These are phyloP conservation scores for Microctenopoma lineatum DNA, from an alignment of 2,797 vertebrate genomes.

Conservation along the genomic window DNA sequence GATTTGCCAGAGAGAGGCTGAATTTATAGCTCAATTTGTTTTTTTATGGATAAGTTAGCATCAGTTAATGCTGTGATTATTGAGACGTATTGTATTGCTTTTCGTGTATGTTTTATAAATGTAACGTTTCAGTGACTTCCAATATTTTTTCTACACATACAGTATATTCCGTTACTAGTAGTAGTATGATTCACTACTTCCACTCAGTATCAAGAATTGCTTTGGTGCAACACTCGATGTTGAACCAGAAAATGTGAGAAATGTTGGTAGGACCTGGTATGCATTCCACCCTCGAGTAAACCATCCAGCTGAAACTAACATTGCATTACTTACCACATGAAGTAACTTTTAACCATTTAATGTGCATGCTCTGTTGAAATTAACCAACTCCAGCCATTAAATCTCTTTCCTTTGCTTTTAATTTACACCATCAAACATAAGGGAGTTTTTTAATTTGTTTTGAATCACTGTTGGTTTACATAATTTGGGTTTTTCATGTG, in stretches of 20 bases:
- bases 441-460: conserved; percentile 49
- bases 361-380: conserved; percentile 82
- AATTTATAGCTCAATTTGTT: conserved; percentile 15
- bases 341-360: conserved; percentile 82
- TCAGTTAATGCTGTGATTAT: conserved; percentile 1
- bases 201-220: conserved; percentile 40
- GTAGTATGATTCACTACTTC: conserved; percentile 27
- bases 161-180: background rate
- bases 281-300: conserved; percentile 75
- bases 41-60: conserved; percentile 1
- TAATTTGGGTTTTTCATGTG: conserved; percentile 52
- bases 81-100: conserved; percentile 1
- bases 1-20: conserved; percentile 34
- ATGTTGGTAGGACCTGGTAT: conserved; percentile 70
- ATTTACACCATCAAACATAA: conserved; percentile 64
- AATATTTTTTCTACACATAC: conserved; percentile 7
- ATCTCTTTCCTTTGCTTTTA: conserved; percentile 74
- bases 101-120: conserved; percentile 21
- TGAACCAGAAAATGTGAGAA: conserved; percentile 55
- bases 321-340: conserved; percentile 80
- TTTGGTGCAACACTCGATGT: conserved; percentile 53
- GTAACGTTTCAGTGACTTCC: conserved; percentile 2
- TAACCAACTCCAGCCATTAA: conserved; percentile 80
- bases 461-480: conserved; percentile 61
- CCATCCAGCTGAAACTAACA: conserved; percentile 83